Evolutionary conservation across 2,113 vertebrate species (phyloP), one percentile per base, ranked within the genome.

Genomic region (Eulemur rufifrons): DNA sequence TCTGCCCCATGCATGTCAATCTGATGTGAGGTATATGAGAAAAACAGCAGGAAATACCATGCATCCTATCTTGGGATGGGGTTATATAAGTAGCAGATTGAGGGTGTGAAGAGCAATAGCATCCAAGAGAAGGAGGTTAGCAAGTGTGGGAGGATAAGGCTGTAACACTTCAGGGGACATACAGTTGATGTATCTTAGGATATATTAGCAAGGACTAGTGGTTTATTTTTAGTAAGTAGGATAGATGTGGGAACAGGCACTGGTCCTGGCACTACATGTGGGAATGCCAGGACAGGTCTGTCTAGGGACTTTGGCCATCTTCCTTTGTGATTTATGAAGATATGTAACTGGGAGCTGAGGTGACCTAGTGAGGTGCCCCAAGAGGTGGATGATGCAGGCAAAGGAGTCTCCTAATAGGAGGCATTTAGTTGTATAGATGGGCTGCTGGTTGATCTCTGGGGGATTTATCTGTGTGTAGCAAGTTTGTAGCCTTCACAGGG

Each of bases 211-310:
- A 86, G 39, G 61, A 87, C 56, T 71, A 52, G 8, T 80, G 32
- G 18, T 34, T 90, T 92, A 87, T 61, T 91, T 94, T 84, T 87
- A 54, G 34, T 78, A 82, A 90, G 17, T 71, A 39, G 64, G 59
- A n/a, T 81, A 88, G 32, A 88, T 68, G 27, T 81, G 69, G 59
- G 12, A 90, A 88, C 64, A 77, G 32, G 39, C 54, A 88, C 52
- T 80, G 20, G 34, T 86, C 15, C 27, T 56, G 54, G 20, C 21
- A 45, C 15, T 91, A 27, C 27, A n/a, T 89, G 25, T 84, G 29
- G 56, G 32, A 83, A 45, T 69, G 11, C 18, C 50, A 80, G 66
- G 18, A 91, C 23, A 89, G 27, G 21, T 61, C 39, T 1, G 4
- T 50, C 50, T 14, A 61, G 47, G 17, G 39, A 52, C 18, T 80